These are phyloP conservation scores for Drosophila atripex DNA, from an alignment of 2,888 invertebrate genomes.

Conservation along the genomic window DNA sequence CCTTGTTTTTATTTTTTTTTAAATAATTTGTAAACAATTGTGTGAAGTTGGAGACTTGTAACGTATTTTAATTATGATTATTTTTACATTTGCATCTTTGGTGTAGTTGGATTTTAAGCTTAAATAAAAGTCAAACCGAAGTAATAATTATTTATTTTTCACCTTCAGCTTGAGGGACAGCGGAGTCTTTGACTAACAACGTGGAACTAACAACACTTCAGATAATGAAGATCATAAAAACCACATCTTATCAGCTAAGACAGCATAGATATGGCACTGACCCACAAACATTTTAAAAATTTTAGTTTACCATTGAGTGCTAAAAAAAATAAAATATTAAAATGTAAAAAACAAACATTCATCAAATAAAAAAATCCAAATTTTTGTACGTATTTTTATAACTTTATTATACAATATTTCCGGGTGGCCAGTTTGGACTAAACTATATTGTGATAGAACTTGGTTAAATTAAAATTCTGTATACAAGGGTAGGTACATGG, in stretches of 20 bases:
- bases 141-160: conserved; percentile 16
- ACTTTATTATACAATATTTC: conserved; percentile 65
- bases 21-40: conserved; percentile 36
- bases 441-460: conserved; percentile 29
- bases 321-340: neutral
- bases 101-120: conserved; percentile 57
- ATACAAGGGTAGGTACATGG: conserved; percentile 20
- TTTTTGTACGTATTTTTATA: conserved; percentile 43
- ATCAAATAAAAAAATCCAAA: neutral
- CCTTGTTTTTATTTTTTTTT: conserved; percentile 10
- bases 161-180: conserved; percentile 57
- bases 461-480: conserved; percentile 33
- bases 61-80: conserved; percentile 47
- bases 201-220: conserved; percentile 1
- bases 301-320: too few relatives aligned
- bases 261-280: conserved; percentile 20
- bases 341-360: neutral
- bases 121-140: conserved; percentile 52
- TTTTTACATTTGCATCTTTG: conserved; percentile 38
- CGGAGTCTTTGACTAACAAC: conserved; percentile 51
- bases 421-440: conserved; percentile 45
- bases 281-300: neutral
- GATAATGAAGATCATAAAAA: conserved; percentile 49
- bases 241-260: conserved; percentile 46
- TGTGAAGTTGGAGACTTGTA: conserved; percentile 50